phyloP scores from a whole-genome alignment of 2,797 vertebrate species.

The Muscicapa striata region DNA sequence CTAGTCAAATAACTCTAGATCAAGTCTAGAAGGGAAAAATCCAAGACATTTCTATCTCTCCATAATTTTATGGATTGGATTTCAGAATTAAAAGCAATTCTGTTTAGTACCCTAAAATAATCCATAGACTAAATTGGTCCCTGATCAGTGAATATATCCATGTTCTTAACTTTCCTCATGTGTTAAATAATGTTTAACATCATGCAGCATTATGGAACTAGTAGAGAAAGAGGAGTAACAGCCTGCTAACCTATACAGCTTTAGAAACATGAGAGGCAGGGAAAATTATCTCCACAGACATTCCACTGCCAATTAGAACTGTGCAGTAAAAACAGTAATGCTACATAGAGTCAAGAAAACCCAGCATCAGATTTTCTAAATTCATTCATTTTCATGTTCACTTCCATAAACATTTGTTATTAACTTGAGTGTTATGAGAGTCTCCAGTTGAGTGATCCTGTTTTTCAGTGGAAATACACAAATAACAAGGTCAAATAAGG shows the following conservation, averaged over 20 bases:
- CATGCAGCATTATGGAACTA: background rate
- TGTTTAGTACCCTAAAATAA: background rate
- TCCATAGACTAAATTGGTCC: background rate
- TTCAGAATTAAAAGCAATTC: background rate
- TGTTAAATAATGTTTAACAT: background rate
- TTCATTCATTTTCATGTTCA: background rate
- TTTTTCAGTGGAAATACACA: background rate
- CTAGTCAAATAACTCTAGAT: slow-evolving; percentile 15
- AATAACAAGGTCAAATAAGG: background rate
- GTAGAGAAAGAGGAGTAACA: background rate
- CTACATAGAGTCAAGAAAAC: background rate
- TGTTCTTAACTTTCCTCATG: background rate
- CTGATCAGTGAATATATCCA: background rate
- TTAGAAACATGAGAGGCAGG: background rate
- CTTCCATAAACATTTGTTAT: background rate
- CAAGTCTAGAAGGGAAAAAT: background rate
- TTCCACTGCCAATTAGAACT: background rate
- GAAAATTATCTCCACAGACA: background rate
- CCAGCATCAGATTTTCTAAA: background rate
- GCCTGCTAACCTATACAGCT: background rate
- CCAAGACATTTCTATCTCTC: background rate
- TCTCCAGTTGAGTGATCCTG: fast-evolving
- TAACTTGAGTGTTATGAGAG: background rate
- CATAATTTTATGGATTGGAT: background rate
- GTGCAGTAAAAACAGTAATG: background rate